Evolutionary conservation across 2,113 vertebrate species (phyloP).

Genomic region (Petromus typicus): DNA sequence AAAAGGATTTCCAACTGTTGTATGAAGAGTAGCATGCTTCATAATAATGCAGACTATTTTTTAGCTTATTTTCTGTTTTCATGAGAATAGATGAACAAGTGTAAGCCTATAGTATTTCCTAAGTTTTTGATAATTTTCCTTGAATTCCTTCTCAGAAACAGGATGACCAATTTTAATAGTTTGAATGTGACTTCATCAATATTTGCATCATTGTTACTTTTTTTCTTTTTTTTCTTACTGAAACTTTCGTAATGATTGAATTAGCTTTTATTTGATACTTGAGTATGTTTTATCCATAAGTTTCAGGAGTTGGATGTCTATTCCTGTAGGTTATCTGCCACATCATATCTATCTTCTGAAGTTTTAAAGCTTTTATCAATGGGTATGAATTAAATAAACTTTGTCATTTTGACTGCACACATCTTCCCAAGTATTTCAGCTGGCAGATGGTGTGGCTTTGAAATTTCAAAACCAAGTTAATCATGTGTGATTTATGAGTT

Average conservation of each 20-base stretch:
- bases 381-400: background rate
- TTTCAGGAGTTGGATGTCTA: background rate
- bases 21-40: background rate
- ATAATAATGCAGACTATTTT: background rate
- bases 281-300: background rate
- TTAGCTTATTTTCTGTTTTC: background rate
- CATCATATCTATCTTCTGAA: background rate
- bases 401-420: background rate
- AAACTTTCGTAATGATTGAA: background rate
- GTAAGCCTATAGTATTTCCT: background rate
- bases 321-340: background rate
- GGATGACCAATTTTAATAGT: background rate
- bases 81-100: background rate
- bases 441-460: background rate
- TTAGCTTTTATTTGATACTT: background rate
- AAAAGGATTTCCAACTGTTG: background rate
- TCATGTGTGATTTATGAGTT: background rate
- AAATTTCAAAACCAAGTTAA: background rate
- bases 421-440: background rate
- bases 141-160: conserved; percentile 25
- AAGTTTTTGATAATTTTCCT: conserved; percentile 10
- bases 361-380: background rate
- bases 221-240: background rate
- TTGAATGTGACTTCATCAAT: background rate
- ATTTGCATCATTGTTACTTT: background rate